Conservation (phyloP, 2,888 invertebrate species). For the Meliscaeva auricollis region DNA sequence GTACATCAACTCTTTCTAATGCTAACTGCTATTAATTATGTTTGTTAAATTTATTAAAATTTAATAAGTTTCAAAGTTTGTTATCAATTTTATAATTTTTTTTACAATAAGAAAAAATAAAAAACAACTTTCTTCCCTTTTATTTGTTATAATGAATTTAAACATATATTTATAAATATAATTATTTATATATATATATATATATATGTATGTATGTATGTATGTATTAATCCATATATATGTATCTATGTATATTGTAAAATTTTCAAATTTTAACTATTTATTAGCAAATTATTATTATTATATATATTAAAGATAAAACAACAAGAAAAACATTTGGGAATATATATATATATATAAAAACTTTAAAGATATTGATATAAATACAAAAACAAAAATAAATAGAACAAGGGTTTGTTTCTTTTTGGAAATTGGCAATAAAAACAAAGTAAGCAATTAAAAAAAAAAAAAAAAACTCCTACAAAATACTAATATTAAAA, state of each 20-base stretch:
- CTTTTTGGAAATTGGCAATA: conserved; percentile 56
- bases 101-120: conserved; percentile 5
- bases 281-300: conserved; percentile 68
- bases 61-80: conserved; percentile 21
- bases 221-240: conserved; percentile 57
- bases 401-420: conserved; percentile 57
- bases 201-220: conserved; percentile 73
- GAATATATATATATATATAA: conserved; percentile 4
- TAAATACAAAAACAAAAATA: conserved; percentile 58
- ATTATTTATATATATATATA: conserved; percentile 48
- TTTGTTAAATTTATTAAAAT: conserved; percentile 28
- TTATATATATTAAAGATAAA: conserved; percentile 5
- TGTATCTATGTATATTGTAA: conserved; percentile 76
- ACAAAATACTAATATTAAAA: conserved; percentile 43
- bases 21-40: conserved; percentile 1
- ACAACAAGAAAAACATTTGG: conserved; percentile 21
- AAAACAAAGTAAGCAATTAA: conserved; percentile 46
- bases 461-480: conserved; percentile 22
- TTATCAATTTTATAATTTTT: background rate
- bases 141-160: conserved; percentile 50
- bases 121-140: conserved; percentile 48
- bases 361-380: conserved; percentile 56
- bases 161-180: conserved; percentile 42
- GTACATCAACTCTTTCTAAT: conserved; percentile 9
- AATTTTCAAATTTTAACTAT: conserved; percentile 70